A percentile compares a stretch with the other conserved stretches of the same genome.
Evolutionary conservation across 2,888 invertebrate species (phyloP).

Genomic region (Pogonocherus hispidulus): DNA sequence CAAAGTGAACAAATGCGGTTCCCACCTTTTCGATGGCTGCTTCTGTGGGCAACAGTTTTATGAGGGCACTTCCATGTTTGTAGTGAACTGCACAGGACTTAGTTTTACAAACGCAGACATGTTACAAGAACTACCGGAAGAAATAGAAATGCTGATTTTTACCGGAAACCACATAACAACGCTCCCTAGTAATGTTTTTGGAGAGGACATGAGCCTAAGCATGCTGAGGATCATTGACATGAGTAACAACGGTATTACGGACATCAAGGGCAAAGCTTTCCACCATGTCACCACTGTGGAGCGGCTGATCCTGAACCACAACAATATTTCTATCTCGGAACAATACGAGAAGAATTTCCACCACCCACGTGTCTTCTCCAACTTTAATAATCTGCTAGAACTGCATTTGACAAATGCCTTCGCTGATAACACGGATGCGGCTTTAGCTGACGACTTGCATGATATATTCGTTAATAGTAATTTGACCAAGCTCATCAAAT

Average conservation of each 20-base stretch:
- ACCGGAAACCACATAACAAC: constrained; percentile 77
- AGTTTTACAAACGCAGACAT: constrained; percentile 74
- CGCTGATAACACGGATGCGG: constrained; percentile 74
- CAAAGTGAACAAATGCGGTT: constrained; percentile 57
- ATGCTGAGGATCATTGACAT: constrained; percentile 78
- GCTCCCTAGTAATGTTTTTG: constrained; percentile 81
- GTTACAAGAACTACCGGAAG: constrained; percentile 74
- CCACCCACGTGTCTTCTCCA: constrained; percentile 79
- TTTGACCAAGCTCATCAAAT: constrained; percentile 75
- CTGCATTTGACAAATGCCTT: constrained; percentile 83
- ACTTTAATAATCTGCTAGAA: constrained; percentile 78
- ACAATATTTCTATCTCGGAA: constrained; percentile 75
- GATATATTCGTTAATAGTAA: constrained; percentile 80
- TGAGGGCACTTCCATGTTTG: constrained; percentile 69
- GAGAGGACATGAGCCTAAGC: constrained; percentile 67
- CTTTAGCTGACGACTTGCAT: constrained; percentile 77
- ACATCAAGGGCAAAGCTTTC: constrained; percentile 81
- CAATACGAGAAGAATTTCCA: constrained; percentile 73
- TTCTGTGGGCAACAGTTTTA: constrained; percentile 72
- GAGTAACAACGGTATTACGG: constrained; percentile 79
- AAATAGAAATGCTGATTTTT: constrained; percentile 80
- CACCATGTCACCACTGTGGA: constrained; percentile 80
- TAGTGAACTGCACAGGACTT: constrained; percentile 81
- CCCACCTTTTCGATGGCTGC: constrained; percentile 67
- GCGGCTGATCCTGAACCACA: constrained; percentile 79